Conservation (phyloP, 1,140 invertebrate genomes). For the Eurytemora carolleeae region DNA sequence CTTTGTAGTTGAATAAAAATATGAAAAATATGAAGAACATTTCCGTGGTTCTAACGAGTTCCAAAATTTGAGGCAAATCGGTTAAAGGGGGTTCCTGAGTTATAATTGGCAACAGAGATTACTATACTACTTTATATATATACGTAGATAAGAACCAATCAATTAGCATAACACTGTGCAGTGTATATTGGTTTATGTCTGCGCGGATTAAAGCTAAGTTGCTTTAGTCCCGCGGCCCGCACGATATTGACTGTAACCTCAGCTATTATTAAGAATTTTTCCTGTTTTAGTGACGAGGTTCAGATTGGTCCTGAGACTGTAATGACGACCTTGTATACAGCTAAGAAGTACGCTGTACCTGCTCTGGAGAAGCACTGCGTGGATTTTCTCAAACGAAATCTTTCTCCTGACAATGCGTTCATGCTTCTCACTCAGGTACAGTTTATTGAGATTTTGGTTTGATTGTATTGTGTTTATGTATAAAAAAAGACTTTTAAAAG, state of each 20-base stretch:
- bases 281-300: conserved; percentile 61
- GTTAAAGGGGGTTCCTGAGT: no score
- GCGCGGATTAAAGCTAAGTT: background rate
- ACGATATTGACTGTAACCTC: background rate
- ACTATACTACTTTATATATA: no score
- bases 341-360: conserved; percentile 67
- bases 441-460: no score
- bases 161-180: background rate
- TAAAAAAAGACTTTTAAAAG: no score
- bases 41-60: no score
- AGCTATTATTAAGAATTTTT: conserved; percentile 17
- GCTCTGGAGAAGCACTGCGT: conserved; percentile 63
- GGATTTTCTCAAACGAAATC: conserved; percentile 56
- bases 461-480: no score
- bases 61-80: no score
- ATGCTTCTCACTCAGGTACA: conserved; percentile 45
- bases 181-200: background rate
- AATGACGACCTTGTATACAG: conserved; percentile 65
- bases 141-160: no score
- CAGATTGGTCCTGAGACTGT: conserved; percentile 63
- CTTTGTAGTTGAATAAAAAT: no score
- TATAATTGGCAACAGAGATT: no score
- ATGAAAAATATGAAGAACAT: no score
- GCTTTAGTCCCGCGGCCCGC: background rate
- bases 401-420: conserved; percentile 65